Base-by-base conservation (phyloP, 2,797 vertebrate genomes). In the Anolis apletophallus region DNA sequence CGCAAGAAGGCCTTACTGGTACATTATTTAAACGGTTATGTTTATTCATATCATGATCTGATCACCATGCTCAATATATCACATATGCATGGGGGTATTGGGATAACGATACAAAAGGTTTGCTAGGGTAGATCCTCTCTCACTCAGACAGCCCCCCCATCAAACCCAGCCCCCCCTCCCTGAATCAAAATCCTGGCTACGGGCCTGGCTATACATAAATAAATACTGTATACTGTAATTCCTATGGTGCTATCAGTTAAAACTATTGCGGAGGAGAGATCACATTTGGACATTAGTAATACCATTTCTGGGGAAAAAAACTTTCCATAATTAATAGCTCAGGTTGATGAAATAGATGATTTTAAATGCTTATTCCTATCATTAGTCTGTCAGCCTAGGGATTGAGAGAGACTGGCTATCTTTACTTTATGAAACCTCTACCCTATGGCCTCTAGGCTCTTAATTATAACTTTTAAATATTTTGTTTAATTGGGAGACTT, bases 381-480 rank as follows among this genome's bases (percentile, higher is more conserved):
- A 21, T 68, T 32, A 55, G 21, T 72, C 26, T 72, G 29, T 36
- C 76, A 59, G 10, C 67, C 21, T 61, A 29, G 55, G 77, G 79
- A 50, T 34, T 17, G 29, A 72, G 69, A 36, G 34, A 61, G 57
- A 50, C 21, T 36, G n/a, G n/a, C 36, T 40, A 52, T 74, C 69
- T 74, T 86, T 86, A 54, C 80, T 64, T 52, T 80, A 73, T 34
- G 36, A 12, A 13, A 5, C 3, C 13, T 36, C 54, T 46, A 26
- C 64, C 61, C 54, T 83, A 52, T 29, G 59, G 86, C 74, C 26
- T 59, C 26, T 61, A 36, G 16, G 9, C 9, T 85, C 54, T 72
- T 61, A 83, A 83, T 87, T 83, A 83, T 72, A 26, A 77, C n/a
- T 29, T 59, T 71, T 59, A 46, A 80, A 32, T 46, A 16, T 46